Evolutionary conservation across 2,113 vertebrate species (phyloP), one percentile per base, ranked within the genome.

Genomic region (Henicopernis longicauda): DNA sequence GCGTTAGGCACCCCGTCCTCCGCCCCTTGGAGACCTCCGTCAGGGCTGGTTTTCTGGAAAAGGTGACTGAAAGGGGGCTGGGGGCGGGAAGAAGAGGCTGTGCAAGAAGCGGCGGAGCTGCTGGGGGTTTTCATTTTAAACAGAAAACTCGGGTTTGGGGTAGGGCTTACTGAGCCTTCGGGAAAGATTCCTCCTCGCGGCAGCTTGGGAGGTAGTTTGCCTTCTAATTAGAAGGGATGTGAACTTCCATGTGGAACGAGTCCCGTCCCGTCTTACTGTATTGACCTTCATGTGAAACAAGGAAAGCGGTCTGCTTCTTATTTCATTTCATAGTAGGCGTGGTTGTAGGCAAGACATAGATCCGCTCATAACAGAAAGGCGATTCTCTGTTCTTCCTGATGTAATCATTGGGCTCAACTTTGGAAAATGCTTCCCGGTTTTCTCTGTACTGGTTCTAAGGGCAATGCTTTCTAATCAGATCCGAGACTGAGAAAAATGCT

Each of bases 1-100:
- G 61, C 23, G 0, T 1, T 0, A 5, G 38, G 10, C 21, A 50
- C 1, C 6, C 10, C 5, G 4, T 21, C 23, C 47, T 57, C 9
- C 36, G 31, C 9, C 21, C 27, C 8, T 23, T 5, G 58, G 36
- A 21, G 34, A 16, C 3, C 26, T 9, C 31, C 11, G 18, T 14
- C 70, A 10, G 40, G 31, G 16, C 26, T 13, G 58, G 11, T 79
- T 54, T 45, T 52, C 31, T 10, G 15, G 38, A 31, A 29, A 11
- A 27, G 32, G 38, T 11, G 40, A 9, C 20, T 3, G 38, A 16
- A 27, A 40, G 47, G 10, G 58, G 49, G 49, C 49, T 50, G 49
- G 23, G 49, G 49, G 49, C 23, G 47, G 49, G 34, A 29, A 54
- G 80, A 16, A 29, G 29, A 20, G 14, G 29, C 32, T 59, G 40